phyloP scores from a whole-genome alignment of 2,113 vertebrate genomes.

The Butorides virescens region DNA sequence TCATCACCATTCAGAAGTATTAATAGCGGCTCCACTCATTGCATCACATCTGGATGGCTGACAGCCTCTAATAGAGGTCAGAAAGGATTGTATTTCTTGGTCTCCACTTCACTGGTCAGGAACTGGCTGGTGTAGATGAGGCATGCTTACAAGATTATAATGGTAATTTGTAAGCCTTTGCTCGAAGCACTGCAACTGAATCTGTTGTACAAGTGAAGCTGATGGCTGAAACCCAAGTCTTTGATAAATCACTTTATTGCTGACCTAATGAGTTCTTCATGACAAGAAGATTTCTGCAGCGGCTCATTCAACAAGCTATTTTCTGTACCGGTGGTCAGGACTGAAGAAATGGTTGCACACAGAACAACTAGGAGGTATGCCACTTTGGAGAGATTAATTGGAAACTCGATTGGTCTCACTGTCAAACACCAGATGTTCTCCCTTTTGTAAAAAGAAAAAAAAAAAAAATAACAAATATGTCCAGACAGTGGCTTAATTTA shows the following conservation, averaged over 20 bases:
- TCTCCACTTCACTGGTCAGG: conserved; percentile 17
- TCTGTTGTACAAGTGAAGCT: conserved; percentile 21
- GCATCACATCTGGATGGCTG: conserved; percentile 38
- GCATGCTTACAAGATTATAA: conserved; percentile 25
- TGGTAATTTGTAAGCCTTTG: conserved; percentile 36
- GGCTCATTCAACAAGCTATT: conserved; percentile 48
- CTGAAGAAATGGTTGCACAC: not conserved
- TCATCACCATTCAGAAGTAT: not conserved
- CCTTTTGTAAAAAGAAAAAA: not conserved
- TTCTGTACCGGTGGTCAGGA: not conserved
- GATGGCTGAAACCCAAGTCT: conserved; percentile 18
- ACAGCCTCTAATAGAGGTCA: conserved; percentile 16
- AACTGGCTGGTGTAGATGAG: not conserved
- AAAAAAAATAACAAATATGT: not conserved
- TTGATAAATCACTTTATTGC: conserved; percentile 65
- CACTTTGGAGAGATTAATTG: conserved; percentile 44
- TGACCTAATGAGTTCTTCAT: conserved; percentile 61
- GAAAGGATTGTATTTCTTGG: conserved; percentile 9
- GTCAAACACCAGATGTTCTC: conserved; percentile 9
- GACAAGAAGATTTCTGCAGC: conserved; percentile 47
- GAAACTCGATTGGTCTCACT: not conserved
- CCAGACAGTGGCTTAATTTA: not conserved
- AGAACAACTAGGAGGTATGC: not conserved
- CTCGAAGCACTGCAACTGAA: conserved; percentile 13
- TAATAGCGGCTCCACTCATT: conserved; percentile 11